These are phyloP conservation scores for Bradypodion ventrale DNA, from an alignment of 2,797 vertebrate species.

Conservation along the genomic window DNA sequence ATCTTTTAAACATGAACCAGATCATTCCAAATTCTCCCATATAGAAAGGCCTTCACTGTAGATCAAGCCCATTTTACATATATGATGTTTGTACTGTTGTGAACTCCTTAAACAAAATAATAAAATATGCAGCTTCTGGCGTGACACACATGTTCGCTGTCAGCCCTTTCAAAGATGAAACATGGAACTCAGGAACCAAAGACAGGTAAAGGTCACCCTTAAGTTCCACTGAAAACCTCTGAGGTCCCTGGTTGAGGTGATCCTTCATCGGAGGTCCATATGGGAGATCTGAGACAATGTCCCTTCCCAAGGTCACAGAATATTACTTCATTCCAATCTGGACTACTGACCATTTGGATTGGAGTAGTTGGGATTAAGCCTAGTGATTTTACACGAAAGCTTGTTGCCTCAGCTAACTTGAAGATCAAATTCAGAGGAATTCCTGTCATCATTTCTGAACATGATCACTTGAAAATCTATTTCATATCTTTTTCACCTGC, in stretches of 20 bases:
- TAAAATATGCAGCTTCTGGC: background rate
- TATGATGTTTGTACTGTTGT: background rate
- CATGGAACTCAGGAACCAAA: too few species aligned
- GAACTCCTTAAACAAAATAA: background rate
- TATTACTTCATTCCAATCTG: background rate
- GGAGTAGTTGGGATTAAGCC: background rate
- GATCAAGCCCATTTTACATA: background rate
- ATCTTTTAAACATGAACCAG: too few species aligned
- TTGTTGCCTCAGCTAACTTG: background rate
- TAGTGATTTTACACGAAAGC: background rate
- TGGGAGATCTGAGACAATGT: background rate
- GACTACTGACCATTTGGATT: background rate
- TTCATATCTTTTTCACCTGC: conserved; percentile 8
- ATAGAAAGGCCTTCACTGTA: too few species aligned
- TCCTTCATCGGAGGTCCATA: background rate
- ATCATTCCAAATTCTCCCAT: too few species aligned
- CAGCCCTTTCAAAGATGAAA: too few species aligned
- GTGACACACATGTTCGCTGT: background rate
- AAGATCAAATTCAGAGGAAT: background rate
- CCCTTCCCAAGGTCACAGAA: background rate
- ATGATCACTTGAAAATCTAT: background rate
- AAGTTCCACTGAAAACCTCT: too few species aligned
- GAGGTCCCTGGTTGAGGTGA: too few species aligned
- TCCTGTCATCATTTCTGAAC: background rate
- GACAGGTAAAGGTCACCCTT: too few species aligned